phyloP scores from a whole-genome alignment of 2,797 vertebrate species.

The Xerus rutilus region DNA sequence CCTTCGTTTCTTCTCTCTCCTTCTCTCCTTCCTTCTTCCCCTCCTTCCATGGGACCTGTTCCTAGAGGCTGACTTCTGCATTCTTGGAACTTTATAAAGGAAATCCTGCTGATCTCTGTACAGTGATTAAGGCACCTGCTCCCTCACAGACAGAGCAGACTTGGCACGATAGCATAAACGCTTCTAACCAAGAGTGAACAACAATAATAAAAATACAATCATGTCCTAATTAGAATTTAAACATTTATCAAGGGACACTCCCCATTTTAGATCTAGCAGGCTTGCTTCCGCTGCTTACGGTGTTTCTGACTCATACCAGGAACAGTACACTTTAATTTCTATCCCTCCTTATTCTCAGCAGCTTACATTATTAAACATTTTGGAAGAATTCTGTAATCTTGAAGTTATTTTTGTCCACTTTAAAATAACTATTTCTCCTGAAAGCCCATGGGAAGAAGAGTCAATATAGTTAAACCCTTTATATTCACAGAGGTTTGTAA shows the following conservation, averaged over 20 bases:
- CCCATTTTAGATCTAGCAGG: neutral
- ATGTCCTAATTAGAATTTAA: neutral
- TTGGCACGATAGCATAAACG: neutral
- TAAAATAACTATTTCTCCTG: neutral
- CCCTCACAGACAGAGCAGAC: neutral
- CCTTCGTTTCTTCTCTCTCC: neutral
- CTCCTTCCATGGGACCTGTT: neutral
- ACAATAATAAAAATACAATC: neutral
- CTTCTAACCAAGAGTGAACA: neutral
- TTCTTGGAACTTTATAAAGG: neutral
- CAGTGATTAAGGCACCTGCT: neutral
- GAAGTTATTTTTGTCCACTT: conserved; percentile 39
- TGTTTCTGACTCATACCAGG: neutral
- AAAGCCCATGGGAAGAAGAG: neutral
- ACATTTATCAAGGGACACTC: neutral
- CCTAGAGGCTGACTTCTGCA: neutral
- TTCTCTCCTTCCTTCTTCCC: neutral
- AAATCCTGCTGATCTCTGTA: neutral
- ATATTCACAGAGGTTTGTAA: conserved; percentile 52
- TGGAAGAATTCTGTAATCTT: neutral
- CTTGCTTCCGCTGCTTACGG: neutral
- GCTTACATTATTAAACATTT: neutral
- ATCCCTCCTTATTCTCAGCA: neutral
- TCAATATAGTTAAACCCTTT: neutral
- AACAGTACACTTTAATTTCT: neutral